These are phyloP conservation scores for Chondrosia reniformis DNA, from an alignment of 37 sponge, comb jelly and placozoan species.

Conservation along the genomic window DNA sequence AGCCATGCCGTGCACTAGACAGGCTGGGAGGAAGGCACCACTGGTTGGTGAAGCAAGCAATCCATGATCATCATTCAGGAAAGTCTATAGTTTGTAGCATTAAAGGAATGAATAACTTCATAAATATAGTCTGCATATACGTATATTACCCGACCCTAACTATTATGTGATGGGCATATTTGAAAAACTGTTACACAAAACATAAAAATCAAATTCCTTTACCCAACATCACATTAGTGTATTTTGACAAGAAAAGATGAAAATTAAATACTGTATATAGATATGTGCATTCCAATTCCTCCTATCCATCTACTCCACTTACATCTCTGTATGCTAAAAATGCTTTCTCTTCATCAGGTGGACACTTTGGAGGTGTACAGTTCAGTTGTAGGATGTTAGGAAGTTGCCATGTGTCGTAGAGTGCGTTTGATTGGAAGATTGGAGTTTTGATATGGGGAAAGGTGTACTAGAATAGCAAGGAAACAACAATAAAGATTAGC, in stretches of 20 bases:
- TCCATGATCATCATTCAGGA: not conserved
- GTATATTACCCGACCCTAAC: not conserved
- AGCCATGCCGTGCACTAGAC: slow-evolving; percentile 73
- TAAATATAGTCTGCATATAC: no score
- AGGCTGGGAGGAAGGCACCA: slow-evolving; percentile 69
- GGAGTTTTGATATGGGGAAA: slow-evolving; percentile 67
- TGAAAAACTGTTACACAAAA: no score
- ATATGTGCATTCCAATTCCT: no score
- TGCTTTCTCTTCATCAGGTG: slow-evolving; percentile 32
- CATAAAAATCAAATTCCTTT: no score
- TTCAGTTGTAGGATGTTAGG: slow-evolving; percentile 32
- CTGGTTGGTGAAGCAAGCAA: slow-evolving; percentile 32
- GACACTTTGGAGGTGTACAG: slow-evolving; percentile 67
- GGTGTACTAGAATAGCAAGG: slow-evolving; percentile 52
- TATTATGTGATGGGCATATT: no score
- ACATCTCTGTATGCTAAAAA: slow-evolving; percentile 49
- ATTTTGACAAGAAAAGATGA: no score
- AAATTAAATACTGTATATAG: no score
- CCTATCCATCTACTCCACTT: no score
- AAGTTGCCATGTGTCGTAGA: slow-evolving; percentile 74
- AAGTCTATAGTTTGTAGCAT: not conserved
- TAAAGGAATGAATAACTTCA: no score
- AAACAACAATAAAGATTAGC: no score
- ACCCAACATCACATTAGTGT: no score
- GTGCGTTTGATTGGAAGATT: slow-evolving; percentile 64